Evolutionary conservation across 2,888 invertebrate species (phyloP), one percentile per base, ranked within the genome.

Genomic region (Campoplex capitator): DNA sequence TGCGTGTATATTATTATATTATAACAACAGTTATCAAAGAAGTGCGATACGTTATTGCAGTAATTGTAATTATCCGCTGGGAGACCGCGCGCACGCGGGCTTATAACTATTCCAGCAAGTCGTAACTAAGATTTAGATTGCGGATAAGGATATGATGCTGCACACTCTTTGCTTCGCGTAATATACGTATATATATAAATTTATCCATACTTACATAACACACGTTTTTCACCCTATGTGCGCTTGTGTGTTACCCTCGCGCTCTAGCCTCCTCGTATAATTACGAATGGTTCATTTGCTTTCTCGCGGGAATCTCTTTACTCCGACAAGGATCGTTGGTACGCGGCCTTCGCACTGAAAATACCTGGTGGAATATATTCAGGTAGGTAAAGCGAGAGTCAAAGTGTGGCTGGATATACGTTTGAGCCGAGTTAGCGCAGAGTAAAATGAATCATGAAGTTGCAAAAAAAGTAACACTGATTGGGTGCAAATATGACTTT

Each of bases 81-180:
- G 62, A 51, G 75, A 83, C 71, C 76, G 75, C 42, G 75, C 42
- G 81, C 77, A 74, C 81, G 74, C 81, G 79, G 42, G 32, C 78
- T 62, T 87, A 88, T 88, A 90, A 89, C 83, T 85, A 70, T 79
- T 88, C 74, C 77, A 84, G 85, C 84, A 88, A 89, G 87, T 90
- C 89, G 83, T 91, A 91, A 91, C 90, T 87, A 90, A 91, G 91
- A 91, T 91, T 91, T 91, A 92, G 91, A 90, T 90, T 88, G 89
- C 86, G 89, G 89, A 88, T 88, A 87, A 88, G 88, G 88, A 91
- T 87, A 84, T 84, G 88, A 86, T 76, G 85, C 58, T 85, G 76
- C 85, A 48, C 81, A 71, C 79, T 79, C 62, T 84, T 74, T 80
- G 42, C 58, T 70, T n/a, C 68, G 4, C 68, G 42, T 56, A 62